Conservation (phyloP, 2,797 vertebrate species). For the Danio jaintianensis region DNA sequence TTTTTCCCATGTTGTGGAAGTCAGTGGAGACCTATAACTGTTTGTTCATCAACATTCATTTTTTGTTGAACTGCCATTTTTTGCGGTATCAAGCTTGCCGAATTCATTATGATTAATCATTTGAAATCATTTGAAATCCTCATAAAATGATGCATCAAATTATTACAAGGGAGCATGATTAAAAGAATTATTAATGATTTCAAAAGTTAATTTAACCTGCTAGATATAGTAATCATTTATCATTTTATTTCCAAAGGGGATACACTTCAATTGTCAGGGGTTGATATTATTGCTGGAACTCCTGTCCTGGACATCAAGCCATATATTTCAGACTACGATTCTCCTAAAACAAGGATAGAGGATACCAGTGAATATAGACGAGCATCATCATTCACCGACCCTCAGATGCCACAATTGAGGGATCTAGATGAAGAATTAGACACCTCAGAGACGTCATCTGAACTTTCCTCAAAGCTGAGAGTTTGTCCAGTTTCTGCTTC, state of each 20-base stretch:
- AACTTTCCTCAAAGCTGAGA: not conserved
- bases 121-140: too few relatives aligned
- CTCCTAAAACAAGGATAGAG: conserved; percentile 66
- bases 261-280: conserved; percentile 83
- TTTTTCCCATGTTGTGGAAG: too few relatives aligned
- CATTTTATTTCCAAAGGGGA: conserved; percentile 79
- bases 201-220: not conserved
- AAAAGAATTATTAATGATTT: too few relatives aligned
- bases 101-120: too few relatives aligned
- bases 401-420: not conserved
- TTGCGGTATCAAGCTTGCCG: too few relatives aligned
- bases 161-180: not conserved
- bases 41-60: too few relatives aligned
- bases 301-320: conserved; percentile 91
- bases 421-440: conserved; percentile 10
- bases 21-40: too few relatives aligned
- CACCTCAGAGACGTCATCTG: not conserved
- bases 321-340: conserved; percentile 90
- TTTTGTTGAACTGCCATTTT: too few relatives aligned
- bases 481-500: not conserved
- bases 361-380: not conserved
- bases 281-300: conserved; percentile 89
- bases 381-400: not conserved
- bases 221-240: conserved; percentile 1
- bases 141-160: not conserved